Evolutionary conservation across 2,113 vertebrate genomes (phyloP).

Genomic region (Myocastor coypus): DNA sequence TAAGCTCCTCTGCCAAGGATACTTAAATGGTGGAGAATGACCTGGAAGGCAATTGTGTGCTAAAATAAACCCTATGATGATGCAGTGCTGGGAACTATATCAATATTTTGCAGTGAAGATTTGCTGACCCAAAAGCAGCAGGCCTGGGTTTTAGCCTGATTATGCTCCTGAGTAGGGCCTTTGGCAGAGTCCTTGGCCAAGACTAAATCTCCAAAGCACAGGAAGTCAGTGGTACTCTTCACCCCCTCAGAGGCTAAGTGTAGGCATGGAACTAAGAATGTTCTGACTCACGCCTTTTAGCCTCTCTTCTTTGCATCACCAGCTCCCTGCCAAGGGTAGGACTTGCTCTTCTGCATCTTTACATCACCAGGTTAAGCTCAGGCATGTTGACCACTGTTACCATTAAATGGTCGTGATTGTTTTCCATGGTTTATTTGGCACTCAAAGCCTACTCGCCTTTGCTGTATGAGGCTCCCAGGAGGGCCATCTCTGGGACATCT

Average conservation of each 20-base stretch:
- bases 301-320: background rate
- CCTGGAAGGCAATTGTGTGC: slow-evolving; percentile 64
- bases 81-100: slow-evolving; percentile 11
- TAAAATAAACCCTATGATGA: slow-evolving; percentile 73
- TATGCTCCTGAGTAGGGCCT: background rate
- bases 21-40: slow-evolving; percentile 61
- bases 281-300: background rate
- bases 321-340: background rate
- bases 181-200: background rate
- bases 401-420: accelerated
- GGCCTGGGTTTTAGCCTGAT: background rate
- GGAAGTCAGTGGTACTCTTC: background rate
- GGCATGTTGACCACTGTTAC: background rate
- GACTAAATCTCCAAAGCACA: background rate
- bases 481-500: background rate
- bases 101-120: slow-evolving; percentile 35
- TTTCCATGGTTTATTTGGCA: background rate
- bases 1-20: slow-evolving; percentile 56
- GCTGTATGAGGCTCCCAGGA: accelerated
- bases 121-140: slow-evolving; percentile 49
- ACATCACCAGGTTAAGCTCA: background rate
- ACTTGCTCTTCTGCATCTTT: background rate
- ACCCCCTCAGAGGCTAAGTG: background rate
- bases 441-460: background rate
- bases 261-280: background rate